Evolutionary conservation across 1,140 invertebrate genomes (phyloP), one percentile per base, ranked within the genome.

Genomic region (Plectrocnemia conspersa): DNA sequence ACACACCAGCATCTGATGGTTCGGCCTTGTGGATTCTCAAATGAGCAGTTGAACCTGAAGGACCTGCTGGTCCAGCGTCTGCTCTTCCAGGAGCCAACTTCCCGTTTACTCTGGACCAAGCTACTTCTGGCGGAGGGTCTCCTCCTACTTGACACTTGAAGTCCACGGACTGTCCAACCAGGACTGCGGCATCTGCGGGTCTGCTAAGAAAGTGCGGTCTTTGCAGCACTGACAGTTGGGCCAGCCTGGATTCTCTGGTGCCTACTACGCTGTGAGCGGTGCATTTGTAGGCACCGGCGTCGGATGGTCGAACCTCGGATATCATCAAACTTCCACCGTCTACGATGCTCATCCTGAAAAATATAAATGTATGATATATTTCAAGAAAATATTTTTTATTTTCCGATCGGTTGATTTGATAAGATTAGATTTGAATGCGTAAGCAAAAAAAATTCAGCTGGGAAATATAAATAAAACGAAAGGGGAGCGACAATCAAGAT

Each of bases 261-360:
- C 89, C 91, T 2, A 88, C 91, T 62, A 91, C 80, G 71, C 93
- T 93, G 44, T 84, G 82, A 4, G 90, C 92, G 10, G 90, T 73
- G 70, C 93, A 96, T 63, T 87, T 81, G 68, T 93, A 96, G 59
- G 83, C 76, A 27, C 91, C 93, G 63, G 86, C 85, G 68, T 96
- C 93, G 21, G 82, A 79, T 63, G 87, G 83, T 59, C 84, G 73
- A 1, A 91, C 88, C 68, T 91, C 85, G 15, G 83, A 79, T 63
- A 96, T 90, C 77, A 90, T 83, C 35, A 95, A 76, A 67, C 86
- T 90, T 3, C 90, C 90, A 46, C 82, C 83, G 61, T 89, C 85
- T 13, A 85, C 82, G 52, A 79, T 62, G 33, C 66, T 64, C 53
- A 71, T 66, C 44, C 70, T 60, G 35, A 45, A 52, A 52, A 3